A percentile compares a stretch with the other conserved stretches of the same genome.
phyloP scores from a whole-genome alignment of 2,888 invertebrate species.

The Paralinhomoeus sp. region DNA sequence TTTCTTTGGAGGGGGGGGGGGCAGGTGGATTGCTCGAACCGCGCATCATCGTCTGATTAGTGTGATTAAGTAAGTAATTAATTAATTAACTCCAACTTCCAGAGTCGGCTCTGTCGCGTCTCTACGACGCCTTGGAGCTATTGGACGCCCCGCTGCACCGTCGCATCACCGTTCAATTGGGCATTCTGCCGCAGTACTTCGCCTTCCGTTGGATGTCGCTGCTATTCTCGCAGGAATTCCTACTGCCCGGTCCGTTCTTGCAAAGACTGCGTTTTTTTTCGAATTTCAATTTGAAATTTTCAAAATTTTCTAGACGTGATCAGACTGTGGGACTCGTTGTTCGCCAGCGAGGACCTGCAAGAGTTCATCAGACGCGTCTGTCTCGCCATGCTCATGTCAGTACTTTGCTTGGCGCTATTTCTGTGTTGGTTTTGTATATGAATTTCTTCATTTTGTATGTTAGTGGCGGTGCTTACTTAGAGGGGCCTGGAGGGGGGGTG shows the following conservation, averaged over 20 bases:
- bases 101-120: conserved; percentile 48
- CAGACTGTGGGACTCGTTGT: conserved; percentile 85
- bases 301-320: conserved; percentile 48
- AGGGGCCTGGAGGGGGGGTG: not conserved
- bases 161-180: conserved; percentile 47
- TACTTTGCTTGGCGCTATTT: conserved; percentile 16
- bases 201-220: conserved; percentile 82
- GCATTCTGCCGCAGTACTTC: conserved; percentile 79
- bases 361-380: conserved; percentile 73
- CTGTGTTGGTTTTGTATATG: not conserved
- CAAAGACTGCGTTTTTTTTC: not conserved
- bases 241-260: conserved; percentile 43
- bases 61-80: too few relatives aligned
- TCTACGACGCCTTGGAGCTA: conserved; percentile 49
- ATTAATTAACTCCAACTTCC: too few relatives aligned
- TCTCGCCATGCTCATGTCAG: conserved; percentile 91
- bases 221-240: conserved; percentile 83
- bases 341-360: conserved; percentile 56
- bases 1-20: not conserved
- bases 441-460: not conserved
- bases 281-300: not conserved
- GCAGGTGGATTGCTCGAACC: not conserved
- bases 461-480: not conserved
- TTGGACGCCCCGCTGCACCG: conserved; percentile 55
- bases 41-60: too few relatives aligned